A percentile compares a stretch with the other conserved stretches of the same genome.
Evolutionary conservation across 1,140 invertebrate species (phyloP).

Genomic region (Berghia stephanieae): DNA sequence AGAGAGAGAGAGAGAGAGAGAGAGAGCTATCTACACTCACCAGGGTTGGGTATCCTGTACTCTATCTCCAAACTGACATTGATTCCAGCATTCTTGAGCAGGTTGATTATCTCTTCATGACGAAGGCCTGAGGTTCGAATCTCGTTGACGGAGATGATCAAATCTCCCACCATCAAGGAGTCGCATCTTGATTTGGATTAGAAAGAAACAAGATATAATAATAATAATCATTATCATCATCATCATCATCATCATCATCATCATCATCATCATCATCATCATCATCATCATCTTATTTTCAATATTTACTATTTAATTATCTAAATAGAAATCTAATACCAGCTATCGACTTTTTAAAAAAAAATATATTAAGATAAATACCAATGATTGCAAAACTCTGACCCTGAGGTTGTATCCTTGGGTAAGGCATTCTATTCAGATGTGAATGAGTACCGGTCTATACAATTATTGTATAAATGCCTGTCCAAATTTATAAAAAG

Average conservation of each 20-base stretch:
- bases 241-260: background rate
- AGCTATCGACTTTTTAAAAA: background rate
- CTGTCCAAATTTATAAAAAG: background rate
- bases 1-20: background rate
- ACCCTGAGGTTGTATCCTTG: too few species aligned
- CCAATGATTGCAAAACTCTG: background rate
- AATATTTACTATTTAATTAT: background rate
- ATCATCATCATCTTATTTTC: too few species aligned
- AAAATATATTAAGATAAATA: background rate
- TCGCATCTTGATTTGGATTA: constrained; percentile 66
- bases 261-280: background rate
- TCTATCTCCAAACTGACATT: constrained; percentile 82
- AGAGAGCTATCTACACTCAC: constrained; percentile 68
- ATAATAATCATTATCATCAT: too few species aligned
- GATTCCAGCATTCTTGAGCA: constrained; percentile 79
- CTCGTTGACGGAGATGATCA: constrained; percentile 82
- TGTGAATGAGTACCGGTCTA: too few species aligned
- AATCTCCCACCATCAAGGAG: constrained; percentile 78
- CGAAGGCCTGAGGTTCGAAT: constrained; percentile 79
- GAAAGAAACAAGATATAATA: background rate
- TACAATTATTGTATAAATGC: background rate
- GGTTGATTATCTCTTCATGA: constrained; percentile 80
- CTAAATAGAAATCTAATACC: background rate
- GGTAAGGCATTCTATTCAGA: too few species aligned
- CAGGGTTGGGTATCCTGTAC: constrained; percentile 79